Evolutionary conservation across 2,888 invertebrate genomes (phyloP).

Genomic region (Nysson spinosus): DNA sequence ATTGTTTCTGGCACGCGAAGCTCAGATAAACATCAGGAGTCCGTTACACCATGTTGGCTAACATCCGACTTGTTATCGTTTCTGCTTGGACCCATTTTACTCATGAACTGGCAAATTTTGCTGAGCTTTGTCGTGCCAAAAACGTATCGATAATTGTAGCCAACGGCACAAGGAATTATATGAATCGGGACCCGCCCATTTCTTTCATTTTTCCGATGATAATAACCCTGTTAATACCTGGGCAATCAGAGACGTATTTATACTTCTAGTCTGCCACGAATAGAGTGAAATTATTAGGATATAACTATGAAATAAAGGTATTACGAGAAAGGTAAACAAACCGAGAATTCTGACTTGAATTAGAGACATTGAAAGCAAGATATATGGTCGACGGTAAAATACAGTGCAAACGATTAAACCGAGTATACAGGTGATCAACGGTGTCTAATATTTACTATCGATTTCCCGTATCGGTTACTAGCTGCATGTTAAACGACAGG

Average conservation of each 20-base stretch:
- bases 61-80: slow-evolving; percentile 43
- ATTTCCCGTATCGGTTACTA: slow-evolving; percentile 39
- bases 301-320: no score
- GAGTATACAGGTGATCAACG: slow-evolving; percentile 33
- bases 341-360: slow-evolving; percentile 21
- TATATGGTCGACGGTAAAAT: slow-evolving; percentile 15
- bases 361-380: slow-evolving; percentile 8
- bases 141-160: slow-evolving; percentile 27
- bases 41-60: slow-evolving; percentile 29
- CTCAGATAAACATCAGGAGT: slow-evolving; percentile 41
- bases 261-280: no score
- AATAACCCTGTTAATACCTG: no score
- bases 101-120: slow-evolving; percentile 21
- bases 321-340: background rate
- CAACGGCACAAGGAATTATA: background rate
- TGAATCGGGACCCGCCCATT: no score
- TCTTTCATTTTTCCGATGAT: no score
- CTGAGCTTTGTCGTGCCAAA: slow-evolving; percentile 33
- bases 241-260: no score
- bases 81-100: slow-evolving; percentile 26
- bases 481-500: slow-evolving; percentile 50
- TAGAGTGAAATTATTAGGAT: no score
- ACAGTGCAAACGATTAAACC: slow-evolving; percentile 40
- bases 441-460: slow-evolving; percentile 51
- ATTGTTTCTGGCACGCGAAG: slow-evolving; percentile 53